Conservation (phyloP, 2,888 invertebrate genomes). For the Tenodera sinensis region DNA sequence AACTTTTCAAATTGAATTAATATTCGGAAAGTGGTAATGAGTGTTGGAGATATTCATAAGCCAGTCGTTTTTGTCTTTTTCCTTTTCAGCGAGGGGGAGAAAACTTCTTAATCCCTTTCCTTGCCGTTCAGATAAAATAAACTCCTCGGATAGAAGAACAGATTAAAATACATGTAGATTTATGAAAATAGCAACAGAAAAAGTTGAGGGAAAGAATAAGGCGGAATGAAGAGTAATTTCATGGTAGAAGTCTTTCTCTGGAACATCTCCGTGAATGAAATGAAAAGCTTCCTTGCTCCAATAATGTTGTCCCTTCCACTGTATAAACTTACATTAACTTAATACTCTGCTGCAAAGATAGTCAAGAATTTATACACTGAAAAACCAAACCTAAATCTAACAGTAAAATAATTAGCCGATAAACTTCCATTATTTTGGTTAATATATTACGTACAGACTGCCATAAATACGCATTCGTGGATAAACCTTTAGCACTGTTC, state of each 20-base stretch:
- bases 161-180: conserved; percentile 11
- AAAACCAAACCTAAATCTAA: not conserved
- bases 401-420: not conserved
- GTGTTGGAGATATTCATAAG: not conserved
- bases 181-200: conserved; percentile 3
- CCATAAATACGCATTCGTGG: too few relatives aligned
- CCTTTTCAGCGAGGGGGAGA: not conserved
- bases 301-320: not conserved
- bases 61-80: not conserved
- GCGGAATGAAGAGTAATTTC: not conserved
- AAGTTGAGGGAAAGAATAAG: not conserved
- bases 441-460: too few relatives aligned
- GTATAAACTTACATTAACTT: not conserved
- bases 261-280: not conserved
- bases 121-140: not conserved
- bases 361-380: not conserved
- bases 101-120: conserved; percentile 8
- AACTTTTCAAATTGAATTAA: conserved; percentile 6
- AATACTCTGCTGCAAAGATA: not conserved
- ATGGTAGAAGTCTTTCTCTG: not conserved
- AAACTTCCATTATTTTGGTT: too few relatives aligned
- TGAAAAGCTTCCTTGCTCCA: not conserved
- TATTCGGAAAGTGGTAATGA: conserved; percentile 9
- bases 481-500: too few relatives aligned
- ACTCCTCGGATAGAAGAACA: not conserved